Evolutionary conservation across 2,113 vertebrate genomes (phyloP), one percentile per base, ranked within the genome.

Genomic region (Rhea americana): DNA sequence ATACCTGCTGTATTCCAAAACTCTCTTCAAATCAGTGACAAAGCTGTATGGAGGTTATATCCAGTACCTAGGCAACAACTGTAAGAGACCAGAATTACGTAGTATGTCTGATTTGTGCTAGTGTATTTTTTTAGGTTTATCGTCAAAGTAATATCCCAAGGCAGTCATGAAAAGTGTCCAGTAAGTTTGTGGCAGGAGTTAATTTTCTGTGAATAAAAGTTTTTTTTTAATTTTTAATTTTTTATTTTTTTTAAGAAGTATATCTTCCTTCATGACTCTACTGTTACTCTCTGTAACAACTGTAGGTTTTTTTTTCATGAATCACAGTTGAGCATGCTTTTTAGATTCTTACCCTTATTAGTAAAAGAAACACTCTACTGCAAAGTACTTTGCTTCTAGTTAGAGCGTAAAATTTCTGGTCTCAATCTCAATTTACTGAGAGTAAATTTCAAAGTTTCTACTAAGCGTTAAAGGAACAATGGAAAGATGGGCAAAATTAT

Each of bases 151-250:
- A 39, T 59, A 68, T 95, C 91, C 83, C 89, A 92, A 79, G 83
- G 39, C 66, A 84, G 61, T 87, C 61, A 10, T 93, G 94, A 93
- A 93, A 92, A 77, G 74, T 48, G 39, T 93, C 66, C 83, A 92
- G 6, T 91, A 93, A 51, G 61, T 79, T 90, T 89, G 30, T 32
- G 48, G 3, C 9, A 30, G 35, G 51, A 90, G 62, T 80, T 87
- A 68, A 79, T 84, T 84, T 93, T 92, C 51, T 86, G 89, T 86
- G 47, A 84, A 73, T 82, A 90, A 93, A 93, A 71, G 55, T 15
- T 45, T 45, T 45, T 45, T 45, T 45, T 35, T n/a, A n/a, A n/a
- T n/a, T 35, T 35, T 35, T 35, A 35, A 35, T 35, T 35, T 35
- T 35, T 35, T 35, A 35, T 86, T 75, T 53, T 90, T 48, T 91